phyloP scores from a whole-genome alignment of 2,888 invertebrate genomes.

The Heliconius erato region DNA sequence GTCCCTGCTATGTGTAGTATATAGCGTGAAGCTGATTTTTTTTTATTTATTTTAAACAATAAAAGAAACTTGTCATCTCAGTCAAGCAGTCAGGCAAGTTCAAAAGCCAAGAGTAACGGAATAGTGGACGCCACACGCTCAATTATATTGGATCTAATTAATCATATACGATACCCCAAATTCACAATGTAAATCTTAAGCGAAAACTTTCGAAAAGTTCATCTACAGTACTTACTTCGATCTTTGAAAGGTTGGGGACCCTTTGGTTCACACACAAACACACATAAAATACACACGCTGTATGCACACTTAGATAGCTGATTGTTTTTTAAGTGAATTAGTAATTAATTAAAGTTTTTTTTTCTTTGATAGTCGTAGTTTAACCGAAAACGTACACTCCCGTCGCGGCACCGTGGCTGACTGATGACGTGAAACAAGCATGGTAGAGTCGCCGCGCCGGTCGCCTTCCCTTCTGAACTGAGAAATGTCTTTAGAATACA shows the following conservation, averaged over 20 bases:
- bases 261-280: conserved; percentile 42
- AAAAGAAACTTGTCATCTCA: background rate
- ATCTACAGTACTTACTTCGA: conserved; percentile 36
- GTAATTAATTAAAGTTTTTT: conserved; percentile 45
- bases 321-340: conserved; percentile 45
- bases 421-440: conserved; percentile 69
- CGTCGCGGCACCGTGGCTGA: conserved; percentile 61
- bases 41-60: background rate
- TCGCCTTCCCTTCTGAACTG: conserved; percentile 51
- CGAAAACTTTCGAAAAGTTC: conserved; percentile 47
- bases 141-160: conserved; percentile 56
- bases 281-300: conserved; percentile 24
- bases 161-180: conserved; percentile 48
- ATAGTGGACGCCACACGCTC: conserved; percentile 69
- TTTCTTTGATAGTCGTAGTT: conserved; percentile 22
- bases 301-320: conserved; percentile 39
- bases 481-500: conserved; percentile 57
- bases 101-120: conserved; percentile 78
- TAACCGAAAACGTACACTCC: conserved; percentile 55
- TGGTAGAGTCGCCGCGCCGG: conserved; percentile 63
- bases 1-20: too few species aligned
- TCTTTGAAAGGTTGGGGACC: conserved; percentile 6
- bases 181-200: conserved; percentile 40
- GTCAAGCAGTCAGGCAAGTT: conserved; percentile 71
- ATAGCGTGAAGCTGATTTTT: too few species aligned